Percentiles rank a stretch among this genome's conserved stretches.
Evolutionary conservation across 2,888 invertebrate species (phyloP).

Genomic region (Pollenia amentaria): DNA sequence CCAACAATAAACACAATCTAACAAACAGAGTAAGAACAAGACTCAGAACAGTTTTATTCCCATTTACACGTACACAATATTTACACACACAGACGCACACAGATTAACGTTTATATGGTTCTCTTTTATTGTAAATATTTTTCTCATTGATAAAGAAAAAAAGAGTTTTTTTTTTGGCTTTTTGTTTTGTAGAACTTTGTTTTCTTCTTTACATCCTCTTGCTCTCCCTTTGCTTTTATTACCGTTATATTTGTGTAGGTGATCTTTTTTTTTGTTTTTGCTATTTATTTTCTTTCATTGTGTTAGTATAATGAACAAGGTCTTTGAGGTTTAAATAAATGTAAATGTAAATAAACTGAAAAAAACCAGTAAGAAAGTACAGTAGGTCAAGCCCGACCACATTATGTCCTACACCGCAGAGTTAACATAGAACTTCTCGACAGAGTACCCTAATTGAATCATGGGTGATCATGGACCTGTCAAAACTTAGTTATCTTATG

Average conservation of each 20-base stretch:
- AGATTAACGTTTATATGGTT: too few species aligned
- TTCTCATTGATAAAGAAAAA: not conserved
- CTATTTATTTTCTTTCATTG: conserved; percentile 28
- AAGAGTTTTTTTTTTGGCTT: too few species aligned
- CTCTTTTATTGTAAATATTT: conserved; percentile 24
- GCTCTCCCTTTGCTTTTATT: not conserved
- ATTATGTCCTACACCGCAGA: too few species aligned
- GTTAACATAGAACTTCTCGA: too few species aligned
- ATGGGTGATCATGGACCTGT: too few species aligned
- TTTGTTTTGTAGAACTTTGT: conserved; percentile 27
- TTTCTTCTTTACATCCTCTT: not conserved
- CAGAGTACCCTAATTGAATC: too few species aligned
- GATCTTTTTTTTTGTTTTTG: not conserved
- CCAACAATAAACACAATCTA: conserved; percentile 48
- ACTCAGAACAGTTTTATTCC: not conserved
- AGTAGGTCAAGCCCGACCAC: too few species aligned
- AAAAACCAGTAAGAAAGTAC: not conserved
- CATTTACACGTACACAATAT: conserved; percentile 38
- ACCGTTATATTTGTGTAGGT: not conserved
- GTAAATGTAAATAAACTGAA: conserved; percentile 27
- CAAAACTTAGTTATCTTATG: too few species aligned
- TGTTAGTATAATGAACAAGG: conserved; percentile 46
- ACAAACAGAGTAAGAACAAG: conserved; percentile 5
- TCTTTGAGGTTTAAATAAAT: conserved; percentile 63
- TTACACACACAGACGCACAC: not conserved